phyloP scores from a whole-genome alignment of 2,113 vertebrate species.

The Gorsachius goisagi region DNA sequence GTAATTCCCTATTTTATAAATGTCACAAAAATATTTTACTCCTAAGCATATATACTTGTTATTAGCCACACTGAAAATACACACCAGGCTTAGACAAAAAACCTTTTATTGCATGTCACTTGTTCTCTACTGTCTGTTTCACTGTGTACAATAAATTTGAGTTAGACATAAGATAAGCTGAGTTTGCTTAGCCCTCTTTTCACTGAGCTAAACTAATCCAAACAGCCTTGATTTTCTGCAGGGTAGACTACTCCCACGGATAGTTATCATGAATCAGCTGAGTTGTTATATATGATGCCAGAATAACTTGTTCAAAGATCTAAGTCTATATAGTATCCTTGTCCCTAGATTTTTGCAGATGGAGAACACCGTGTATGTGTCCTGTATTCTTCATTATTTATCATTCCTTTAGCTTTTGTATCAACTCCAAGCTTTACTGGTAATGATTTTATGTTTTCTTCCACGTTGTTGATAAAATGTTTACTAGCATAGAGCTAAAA shows the following conservation, averaged over 20 bases:
- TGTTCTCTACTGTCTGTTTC: neutral
- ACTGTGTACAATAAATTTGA: neutral
- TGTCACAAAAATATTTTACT: neutral
- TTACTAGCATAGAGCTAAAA: conserved; percentile 4
- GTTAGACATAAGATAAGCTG: neutral
- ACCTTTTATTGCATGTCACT: neutral
- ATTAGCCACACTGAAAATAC: neutral
- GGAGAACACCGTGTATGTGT: neutral
- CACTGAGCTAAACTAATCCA: conserved; percentile 1
- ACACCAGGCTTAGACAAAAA: neutral
- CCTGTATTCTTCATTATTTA: conserved; percentile 44
- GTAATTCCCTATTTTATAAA: neutral
- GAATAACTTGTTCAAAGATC: conserved; percentile 37
- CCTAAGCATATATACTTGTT: neutral
- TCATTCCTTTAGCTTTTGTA: conserved; percentile 27
- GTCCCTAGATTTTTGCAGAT: neutral
- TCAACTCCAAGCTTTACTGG: neutral
- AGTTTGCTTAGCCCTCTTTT: conserved; percentile 15
- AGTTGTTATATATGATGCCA: neutral
- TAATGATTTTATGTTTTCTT: conserved; percentile 48
- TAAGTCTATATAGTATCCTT: conserved; percentile 1
- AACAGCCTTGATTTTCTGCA: conserved; percentile 39
- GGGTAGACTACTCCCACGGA: neutral
- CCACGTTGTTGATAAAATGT: conserved; percentile 20
- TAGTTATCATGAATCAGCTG: conserved; percentile 35